Percentiles rank a stretch among this genome's conserved stretches.
These are phyloP conservation scores for Limosa lapponica DNA, from an alignment of 2,797 vertebrate genomes.

Conservation along the genomic window DNA sequence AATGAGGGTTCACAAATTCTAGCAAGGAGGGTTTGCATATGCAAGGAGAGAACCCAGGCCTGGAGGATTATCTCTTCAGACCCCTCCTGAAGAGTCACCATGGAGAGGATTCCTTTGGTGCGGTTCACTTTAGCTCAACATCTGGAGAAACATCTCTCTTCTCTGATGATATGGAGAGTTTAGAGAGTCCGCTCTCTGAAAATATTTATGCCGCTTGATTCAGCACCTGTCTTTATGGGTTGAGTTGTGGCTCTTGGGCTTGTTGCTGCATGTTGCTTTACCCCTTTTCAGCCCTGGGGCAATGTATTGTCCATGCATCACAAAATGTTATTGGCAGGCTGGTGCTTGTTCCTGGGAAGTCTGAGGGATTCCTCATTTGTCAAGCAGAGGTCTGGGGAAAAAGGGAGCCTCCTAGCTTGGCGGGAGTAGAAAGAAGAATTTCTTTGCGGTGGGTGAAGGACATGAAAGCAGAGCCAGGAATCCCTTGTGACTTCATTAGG, in stretches of 20 bases:
- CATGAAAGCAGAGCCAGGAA: slow-evolving; percentile 35
- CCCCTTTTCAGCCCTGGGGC: not conserved
- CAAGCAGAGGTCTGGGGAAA: not conserved
- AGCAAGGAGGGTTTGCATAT: not conserved
- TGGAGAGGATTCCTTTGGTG: not conserved
- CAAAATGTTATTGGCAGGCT: not conserved
- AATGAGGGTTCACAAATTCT: not conserved
- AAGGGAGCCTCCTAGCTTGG: not conserved
- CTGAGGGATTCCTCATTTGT: slow-evolving; percentile 11
- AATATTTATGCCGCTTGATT: not conserved
- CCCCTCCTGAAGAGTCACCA: not conserved
- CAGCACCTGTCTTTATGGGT: not conserved
- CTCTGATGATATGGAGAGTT: fast-evolving
- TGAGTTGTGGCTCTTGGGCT: not conserved
- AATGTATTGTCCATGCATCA: not conserved
- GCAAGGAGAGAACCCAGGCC: not conserved
- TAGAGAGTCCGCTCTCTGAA: not conserved
- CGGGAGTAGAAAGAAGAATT: slow-evolving; percentile 28
- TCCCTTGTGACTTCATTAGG: slow-evolving; percentile 39
- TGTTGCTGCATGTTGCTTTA: not conserved
- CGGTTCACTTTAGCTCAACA: fast-evolving
- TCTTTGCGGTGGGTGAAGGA: slow-evolving; percentile 10
- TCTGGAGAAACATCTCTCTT: not conserved
- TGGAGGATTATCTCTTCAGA: not conserved
- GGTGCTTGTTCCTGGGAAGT: not conserved